These are phyloP conservation scores for Syrmaticus mikado DNA, from an alignment of 2,113 vertebrate species.

Conservation along the genomic window DNA sequence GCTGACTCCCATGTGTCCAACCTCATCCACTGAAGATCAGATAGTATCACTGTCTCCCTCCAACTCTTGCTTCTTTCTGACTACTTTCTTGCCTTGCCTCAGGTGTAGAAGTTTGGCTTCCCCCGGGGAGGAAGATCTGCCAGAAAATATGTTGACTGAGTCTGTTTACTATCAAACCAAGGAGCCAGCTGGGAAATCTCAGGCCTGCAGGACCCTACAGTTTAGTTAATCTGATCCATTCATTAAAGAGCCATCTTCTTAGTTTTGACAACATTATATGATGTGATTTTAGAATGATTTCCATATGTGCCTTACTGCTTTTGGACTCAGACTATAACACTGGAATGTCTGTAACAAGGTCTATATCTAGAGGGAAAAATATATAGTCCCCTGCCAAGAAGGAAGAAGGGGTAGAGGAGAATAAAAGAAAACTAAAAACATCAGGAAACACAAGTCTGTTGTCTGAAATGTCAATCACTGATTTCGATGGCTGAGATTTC, in stretches of 20 bases:
- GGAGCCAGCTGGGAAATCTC: neutral
- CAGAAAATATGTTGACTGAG: neutral
- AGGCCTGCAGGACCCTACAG: neutral
- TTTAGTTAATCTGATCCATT: neutral
- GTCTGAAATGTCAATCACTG: neutral
- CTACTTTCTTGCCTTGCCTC: neutral
- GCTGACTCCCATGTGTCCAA: rapidly evolving
- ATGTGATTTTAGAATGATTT: neutral
- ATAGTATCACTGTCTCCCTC: neutral
- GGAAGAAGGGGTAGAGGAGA: rapidly evolving
- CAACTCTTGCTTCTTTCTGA: neutral
- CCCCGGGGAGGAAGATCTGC: neutral
- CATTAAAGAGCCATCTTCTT: neutral
- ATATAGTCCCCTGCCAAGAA: neutral
- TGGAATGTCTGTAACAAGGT: neutral
- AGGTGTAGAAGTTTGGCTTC: neutral
- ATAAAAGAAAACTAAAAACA: neutral
- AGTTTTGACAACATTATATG: neutral
- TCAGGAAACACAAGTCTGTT: neutral
- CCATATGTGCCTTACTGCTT: neutral
- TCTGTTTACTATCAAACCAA: neutral
- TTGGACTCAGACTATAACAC: neutral
- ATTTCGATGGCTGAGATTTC: neutral
- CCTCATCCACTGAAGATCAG: neutral
- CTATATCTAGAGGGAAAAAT: neutral